Base-by-base conservation (phyloP, 2,113 vertebrate species). In the Leucopternis melanops region DNA sequence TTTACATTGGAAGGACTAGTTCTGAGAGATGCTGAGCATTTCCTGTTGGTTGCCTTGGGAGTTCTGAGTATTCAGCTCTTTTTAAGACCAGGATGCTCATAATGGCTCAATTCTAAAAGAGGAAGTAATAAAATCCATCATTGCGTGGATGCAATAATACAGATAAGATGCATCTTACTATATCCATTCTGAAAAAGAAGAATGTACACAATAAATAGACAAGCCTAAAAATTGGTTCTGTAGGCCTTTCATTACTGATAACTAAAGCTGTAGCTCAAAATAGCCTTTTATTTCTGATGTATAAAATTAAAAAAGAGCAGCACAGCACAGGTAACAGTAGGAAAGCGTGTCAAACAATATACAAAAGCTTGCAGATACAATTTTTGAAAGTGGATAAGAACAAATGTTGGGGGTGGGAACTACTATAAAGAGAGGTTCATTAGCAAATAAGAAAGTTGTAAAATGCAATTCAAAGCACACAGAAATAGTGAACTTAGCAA, bases 51-150 rank as follows among this genome's bases (percentile, higher is more conserved):
- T 83, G 80, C 47, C 59, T 72, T 5, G 44, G 47, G 77, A 91
- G 2, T 3, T 69, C 38, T 49, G 23, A 34, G 47, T 92, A 88
- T 55, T 78, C 38, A 86, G n/a, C 42, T 91, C 59, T n/a, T 86
- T 92, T 91, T 90, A 78, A 90, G 52, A 94, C 81, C 59, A 79
- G 19, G 55, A 86, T 86, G 50, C 2, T 63, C 63, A 71, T 90
- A 92, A 92, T 63, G 58, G 34, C 34, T 94, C 34, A 49, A 1
- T 74, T 83, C 40, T 45, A 84, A 17, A 59, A 1, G 0, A 90
- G 16, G 47, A 94, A 89, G 72, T 81, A 88, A 92, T 90, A 84
- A 97, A 86, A 86, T 79, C 61, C 34, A 42, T 86, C 45, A 65
- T 18, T 61, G 32, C 18, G 58, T 74, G 34, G 62, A 84, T 65